Evolutionary conservation across 2,113 vertebrate genomes (phyloP), one percentile per base, ranked within the genome.

Genomic region (Sprattus sprattus): DNA sequence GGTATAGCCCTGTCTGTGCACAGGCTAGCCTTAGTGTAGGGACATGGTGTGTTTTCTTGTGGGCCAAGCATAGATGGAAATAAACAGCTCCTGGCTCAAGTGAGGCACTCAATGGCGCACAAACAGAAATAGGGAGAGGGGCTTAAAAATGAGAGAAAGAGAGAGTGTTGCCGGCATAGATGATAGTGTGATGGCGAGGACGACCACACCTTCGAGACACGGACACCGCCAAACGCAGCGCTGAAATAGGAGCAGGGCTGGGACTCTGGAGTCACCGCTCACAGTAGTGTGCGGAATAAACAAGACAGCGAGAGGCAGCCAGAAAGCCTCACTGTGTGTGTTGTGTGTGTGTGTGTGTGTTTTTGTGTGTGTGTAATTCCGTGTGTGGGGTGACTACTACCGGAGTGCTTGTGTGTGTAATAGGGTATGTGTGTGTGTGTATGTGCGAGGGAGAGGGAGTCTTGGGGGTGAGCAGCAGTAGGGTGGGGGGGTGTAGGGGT

Each of bases 191-290:
- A 80, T 83, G 86, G 88, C 25, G 83, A 88, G 47, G 81, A 83
- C 82, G 85, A 89, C 92, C 91, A 90, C 92, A 93, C 93, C 93
- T 86, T 32, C 46, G 87, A 93, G 88, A 93, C 92, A 91, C 89
- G 89, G 91, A 90, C 92, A 89, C 91, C 83, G 84, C 81, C 89
- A 78, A 89, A 90, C 60, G 89, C 91, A 90, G 87, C 87, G 87
- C 90, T 92, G 93, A 94, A 95, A 95, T 92, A 92, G 92, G 93
- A 95, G 92, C 91, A 91, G 92, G 92, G 91, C 88, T 89, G 88
- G 90, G 89, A 91, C 91, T 92, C 93, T 28, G 71, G 71, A 78
- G 71, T 32, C 71, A 88, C 86, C 89, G 88, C 92, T 93, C 91
- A 50, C 91, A 92, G 89, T 88, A 88, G 88, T 85, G 86, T 92